These are phyloP conservation scores for Acanthosepion lycidas DNA, from an alignment of 2,888 invertebrate genomes.

Conservation along the genomic window DNA sequence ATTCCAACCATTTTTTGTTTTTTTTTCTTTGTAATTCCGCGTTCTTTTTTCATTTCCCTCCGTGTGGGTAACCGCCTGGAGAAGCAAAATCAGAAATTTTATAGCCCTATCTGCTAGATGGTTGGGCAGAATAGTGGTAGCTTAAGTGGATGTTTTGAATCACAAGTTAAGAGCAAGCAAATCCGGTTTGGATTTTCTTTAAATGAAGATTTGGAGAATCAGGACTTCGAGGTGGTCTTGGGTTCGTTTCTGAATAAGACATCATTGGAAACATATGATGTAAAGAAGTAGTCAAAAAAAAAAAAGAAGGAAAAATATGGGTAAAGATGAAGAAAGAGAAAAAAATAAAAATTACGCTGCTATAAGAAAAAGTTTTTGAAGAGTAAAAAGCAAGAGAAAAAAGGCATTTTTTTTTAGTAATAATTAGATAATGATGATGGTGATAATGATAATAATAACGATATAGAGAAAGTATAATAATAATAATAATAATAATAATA, in stretches of 20 bases:
- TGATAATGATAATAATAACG: no score
- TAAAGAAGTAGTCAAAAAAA: not conserved
- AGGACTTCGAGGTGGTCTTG: not conserved
- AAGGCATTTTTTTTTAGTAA: not conserved
- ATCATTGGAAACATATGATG: conserved; percentile 8
- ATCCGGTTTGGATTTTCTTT: not conserved
- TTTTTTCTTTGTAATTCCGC: not conserved
- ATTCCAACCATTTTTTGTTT: not conserved
- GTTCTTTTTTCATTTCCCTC: not conserved
- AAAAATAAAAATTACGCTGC: not conserved
- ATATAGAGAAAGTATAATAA: no score
- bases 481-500: no score
- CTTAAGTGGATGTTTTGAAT: not conserved
- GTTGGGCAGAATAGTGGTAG: not conserved
- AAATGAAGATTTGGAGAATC: not conserved
- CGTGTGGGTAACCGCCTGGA: not conserved
- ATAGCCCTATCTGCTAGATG: not conserved
- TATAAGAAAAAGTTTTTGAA: not conserved
- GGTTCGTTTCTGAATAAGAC: conserved; percentile 2
- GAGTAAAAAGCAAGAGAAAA: not conserved
- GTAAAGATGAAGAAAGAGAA: not conserved
- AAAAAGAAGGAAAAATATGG: not conserved
- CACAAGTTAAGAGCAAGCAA: not conserved
- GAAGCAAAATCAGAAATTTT: not conserved
- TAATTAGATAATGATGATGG: no score